Evolutionary conservation across 1,140 invertebrate species (phyloP).

Genomic region (Rhagoletis zephyria): DNA sequence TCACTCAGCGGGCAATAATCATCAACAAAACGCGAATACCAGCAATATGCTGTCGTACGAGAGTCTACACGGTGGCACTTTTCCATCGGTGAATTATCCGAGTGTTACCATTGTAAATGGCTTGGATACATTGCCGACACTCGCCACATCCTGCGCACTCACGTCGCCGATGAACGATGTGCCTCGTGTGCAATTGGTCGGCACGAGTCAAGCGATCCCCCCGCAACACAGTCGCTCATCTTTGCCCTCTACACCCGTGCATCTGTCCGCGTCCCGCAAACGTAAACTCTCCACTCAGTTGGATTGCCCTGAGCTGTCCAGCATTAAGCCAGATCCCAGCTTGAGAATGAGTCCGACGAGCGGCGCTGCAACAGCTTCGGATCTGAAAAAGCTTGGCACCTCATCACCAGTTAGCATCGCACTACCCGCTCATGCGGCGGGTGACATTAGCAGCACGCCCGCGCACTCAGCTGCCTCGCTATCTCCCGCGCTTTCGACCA

Average conservation of each 20-base stretch:
- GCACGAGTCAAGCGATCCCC: constrained; percentile 67
- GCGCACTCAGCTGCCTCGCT: constrained; percentile 69
- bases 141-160: constrained; percentile 63
- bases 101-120: constrained; percentile 59
- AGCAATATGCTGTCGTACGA: constrained; percentile 55
- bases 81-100: constrained; percentile 54
- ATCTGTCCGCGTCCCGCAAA: constrained; percentile 66
- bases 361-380: constrained; percentile 9
- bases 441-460: constrained; percentile 60
- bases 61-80: constrained; percentile 9
- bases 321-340: constrained; percentile 65
- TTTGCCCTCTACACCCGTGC: constrained; percentile 68
- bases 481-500: constrained; percentile 67
- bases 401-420: constrained; percentile 55
- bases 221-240: constrained; percentile 62
- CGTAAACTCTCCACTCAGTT: constrained; percentile 70
- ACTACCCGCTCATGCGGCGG: constrained; percentile 48
- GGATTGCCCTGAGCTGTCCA: constrained; percentile 64
- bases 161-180: constrained; percentile 59
- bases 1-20: constrained; percentile 59
- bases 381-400: constrained; percentile 20
- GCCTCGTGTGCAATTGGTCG: constrained; percentile 68
- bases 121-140: constrained; percentile 11
- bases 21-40: constrained; percentile 56
- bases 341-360: constrained; percentile 67